Percentiles rank a stretch among this genome's conserved stretches.
These are phyloP conservation scores for Cranoglanis bouderius DNA, from an alignment of 2,113 vertebrate genomes.

Conservation along the genomic window DNA sequence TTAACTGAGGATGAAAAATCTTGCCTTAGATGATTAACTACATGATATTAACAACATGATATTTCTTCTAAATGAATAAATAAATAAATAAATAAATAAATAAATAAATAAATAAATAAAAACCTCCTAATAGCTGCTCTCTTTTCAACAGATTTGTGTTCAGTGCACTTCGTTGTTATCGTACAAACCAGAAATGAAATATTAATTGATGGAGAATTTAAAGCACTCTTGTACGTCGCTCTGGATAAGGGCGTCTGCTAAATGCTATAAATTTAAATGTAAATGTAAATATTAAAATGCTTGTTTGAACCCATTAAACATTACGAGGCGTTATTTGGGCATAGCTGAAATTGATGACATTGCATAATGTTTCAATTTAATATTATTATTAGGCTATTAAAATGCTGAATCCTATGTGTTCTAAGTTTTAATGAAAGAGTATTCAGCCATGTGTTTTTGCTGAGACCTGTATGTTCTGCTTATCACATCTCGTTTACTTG, in stretches of 20 bases:
- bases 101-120: no score
- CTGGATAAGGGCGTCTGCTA: no score
- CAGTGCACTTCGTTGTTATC: no score
- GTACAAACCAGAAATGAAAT: no score
- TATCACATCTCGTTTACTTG: slow-evolving; percentile 2
- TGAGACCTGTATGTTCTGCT: slow-evolving; percentile 18
- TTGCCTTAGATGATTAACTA: not conserved
- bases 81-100: no score
- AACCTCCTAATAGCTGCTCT: no score
- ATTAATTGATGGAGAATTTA: no score
- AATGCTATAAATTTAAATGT: no score
- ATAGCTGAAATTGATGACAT: not conserved
- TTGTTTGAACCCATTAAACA: not conserved
- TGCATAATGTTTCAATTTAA: not conserved
- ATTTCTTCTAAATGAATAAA: no score
- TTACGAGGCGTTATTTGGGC: not conserved
- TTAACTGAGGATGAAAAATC: not conserved
- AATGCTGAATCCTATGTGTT: not conserved
- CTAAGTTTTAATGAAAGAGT: not conserved
- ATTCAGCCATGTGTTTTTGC: slow-evolving; percentile 10
- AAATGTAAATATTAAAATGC: not conserved
- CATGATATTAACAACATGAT: no score
- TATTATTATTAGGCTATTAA: not conserved
- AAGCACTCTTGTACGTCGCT: no score
- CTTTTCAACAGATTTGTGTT: no score